Conservation (phyloP, 2,888 invertebrate species). For the Euplagia quadripunctaria region DNA sequence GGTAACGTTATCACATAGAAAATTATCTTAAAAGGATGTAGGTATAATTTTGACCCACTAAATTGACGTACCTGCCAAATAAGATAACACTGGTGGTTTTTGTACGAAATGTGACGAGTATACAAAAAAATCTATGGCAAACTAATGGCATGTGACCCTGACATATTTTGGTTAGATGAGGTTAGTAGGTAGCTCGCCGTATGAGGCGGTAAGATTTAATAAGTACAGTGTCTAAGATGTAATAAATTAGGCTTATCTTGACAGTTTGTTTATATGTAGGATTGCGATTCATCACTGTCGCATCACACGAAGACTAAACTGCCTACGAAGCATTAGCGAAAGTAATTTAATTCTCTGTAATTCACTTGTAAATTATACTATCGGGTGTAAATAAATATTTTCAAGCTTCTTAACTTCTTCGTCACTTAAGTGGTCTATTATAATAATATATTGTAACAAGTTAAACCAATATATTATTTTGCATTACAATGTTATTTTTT, state of each 20-base stretch:
- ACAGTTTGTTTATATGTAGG: slow-evolving; percentile 73
- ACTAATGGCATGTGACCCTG: slow-evolving; percentile 42
- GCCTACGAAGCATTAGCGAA: slow-evolving; percentile 65
- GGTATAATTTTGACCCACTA: slow-evolving; percentile 21
- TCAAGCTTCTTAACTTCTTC: slow-evolving; percentile 8
- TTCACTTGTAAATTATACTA: slow-evolving; percentile 44
- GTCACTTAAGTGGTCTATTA: neutral
- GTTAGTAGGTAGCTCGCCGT: slow-evolving; percentile 59
- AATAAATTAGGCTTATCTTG: slow-evolving; percentile 85
- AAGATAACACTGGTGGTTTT: slow-evolving; percentile 25
- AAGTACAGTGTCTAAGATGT: slow-evolving; percentile 64
- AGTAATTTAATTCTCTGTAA: slow-evolving; percentile 70
- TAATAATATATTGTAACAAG: neutral
- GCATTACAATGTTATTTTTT: neutral
- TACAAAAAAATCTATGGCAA: slow-evolving; percentile 29
- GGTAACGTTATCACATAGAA: slow-evolving; percentile 19
- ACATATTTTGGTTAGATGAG: slow-evolving; percentile 61
- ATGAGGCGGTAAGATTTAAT: slow-evolving; percentile 64
- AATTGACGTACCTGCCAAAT: slow-evolving; percentile 21
- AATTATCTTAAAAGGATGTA: slow-evolving; percentile 26
- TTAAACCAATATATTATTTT: neutral
- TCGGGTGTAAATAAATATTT: slow-evolving; percentile 17
- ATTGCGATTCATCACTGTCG: slow-evolving; percentile 81
- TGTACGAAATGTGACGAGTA: slow-evolving; percentile 42
- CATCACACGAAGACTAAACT: slow-evolving; percentile 50